Base-by-base conservation (phyloP, 1,140 invertebrate genomes). In the Papilio polytes region DNA sequence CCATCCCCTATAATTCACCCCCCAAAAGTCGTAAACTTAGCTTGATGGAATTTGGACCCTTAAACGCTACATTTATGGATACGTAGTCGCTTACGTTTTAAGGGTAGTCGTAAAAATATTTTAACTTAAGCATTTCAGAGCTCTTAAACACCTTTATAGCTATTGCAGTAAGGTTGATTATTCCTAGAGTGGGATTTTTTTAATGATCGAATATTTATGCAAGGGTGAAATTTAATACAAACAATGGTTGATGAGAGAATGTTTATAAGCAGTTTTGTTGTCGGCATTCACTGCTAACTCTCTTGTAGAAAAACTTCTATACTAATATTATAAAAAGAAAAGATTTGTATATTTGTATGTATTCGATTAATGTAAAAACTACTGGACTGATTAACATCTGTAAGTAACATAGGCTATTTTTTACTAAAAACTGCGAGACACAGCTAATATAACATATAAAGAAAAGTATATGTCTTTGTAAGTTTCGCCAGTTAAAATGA, bases 21-120 rank as follows among this genome's bases (percentile, higher is more conserved):
- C 70, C 48, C 44, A 53, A 72, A 22, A 51, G 80, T 81, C 82
- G 78, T 83, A 83, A 83, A 83, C 77, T 74, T 44, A 78, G 78
- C 26, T 80, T 82, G 77, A 82, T 82, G 78, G 78, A 70, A 80
- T 70, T 82, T 80, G 56, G 36, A 22, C 74, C 74, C 74, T 76
- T 76, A 76, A 76, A 76, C 46, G 74, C 51, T 76, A 46, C 46
- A 22, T 76, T 76, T 76, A 76, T 76, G 22, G 74, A 51, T 44
- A 36, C 72, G n/a, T 13, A n/a, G 46, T 20, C 44, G 46, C 46
- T 76, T 76, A 22, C 74, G 46, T 76, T 76, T 74, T 76, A 46
- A 76, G 74, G 73, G 74, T 51, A 53, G 74, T 76, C 74, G 74
- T 76, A 76, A 76, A 76, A 51, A 74, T 46, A 74, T 46, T 72